These are phyloP conservation scores for Ornithoptera priamus DNA, from an alignment of 2,888 invertebrate genomes.

Conservation along the genomic window DNA sequence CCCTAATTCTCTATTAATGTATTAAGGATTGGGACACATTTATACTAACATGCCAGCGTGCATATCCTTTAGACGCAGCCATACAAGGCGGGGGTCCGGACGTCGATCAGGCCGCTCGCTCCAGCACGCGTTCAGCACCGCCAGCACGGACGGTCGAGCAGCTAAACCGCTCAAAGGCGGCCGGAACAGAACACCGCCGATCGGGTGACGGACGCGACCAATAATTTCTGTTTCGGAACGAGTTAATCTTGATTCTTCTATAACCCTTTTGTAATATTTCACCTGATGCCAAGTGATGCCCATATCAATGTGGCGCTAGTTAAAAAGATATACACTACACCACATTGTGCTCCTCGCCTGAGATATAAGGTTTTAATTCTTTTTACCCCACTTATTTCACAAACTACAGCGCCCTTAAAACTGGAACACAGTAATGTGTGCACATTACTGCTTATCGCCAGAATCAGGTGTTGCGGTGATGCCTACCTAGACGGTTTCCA, in stretches of 20 bases:
- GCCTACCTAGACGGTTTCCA: too few relatives aligned
- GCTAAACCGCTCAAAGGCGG: conserved; percentile 84
- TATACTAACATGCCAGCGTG: conserved; percentile 83
- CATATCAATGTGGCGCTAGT: too few relatives aligned
- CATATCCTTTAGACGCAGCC: conserved; percentile 89
- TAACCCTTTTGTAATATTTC: background rate
- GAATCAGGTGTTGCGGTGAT: too few relatives aligned
- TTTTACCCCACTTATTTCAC: too few relatives aligned
- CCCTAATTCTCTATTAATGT: background rate
- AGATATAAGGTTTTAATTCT: too few relatives aligned
- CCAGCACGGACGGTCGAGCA: conserved; percentile 86
- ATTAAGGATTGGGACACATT: background rate
- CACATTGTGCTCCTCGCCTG: too few relatives aligned
- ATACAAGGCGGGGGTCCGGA: conserved; percentile 88
- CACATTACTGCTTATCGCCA: too few relatives aligned
- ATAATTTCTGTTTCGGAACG: conserved; percentile 74
- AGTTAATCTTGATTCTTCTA: background rate
- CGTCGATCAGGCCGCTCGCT: conserved; percentile 87
- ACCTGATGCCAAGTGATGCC: too few relatives aligned
- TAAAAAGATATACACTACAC: too few relatives aligned
- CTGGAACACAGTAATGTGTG: too few relatives aligned
- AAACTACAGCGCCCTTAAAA: too few relatives aligned
- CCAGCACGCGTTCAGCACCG: conserved; percentile 89
- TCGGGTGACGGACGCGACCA: conserved; percentile 78
- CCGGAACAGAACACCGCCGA: conserved; percentile 78